Base-by-base conservation (phyloP, 37 sponge, comb jelly and placozoan genomes). In the Ephydatia muelleri region DNA sequence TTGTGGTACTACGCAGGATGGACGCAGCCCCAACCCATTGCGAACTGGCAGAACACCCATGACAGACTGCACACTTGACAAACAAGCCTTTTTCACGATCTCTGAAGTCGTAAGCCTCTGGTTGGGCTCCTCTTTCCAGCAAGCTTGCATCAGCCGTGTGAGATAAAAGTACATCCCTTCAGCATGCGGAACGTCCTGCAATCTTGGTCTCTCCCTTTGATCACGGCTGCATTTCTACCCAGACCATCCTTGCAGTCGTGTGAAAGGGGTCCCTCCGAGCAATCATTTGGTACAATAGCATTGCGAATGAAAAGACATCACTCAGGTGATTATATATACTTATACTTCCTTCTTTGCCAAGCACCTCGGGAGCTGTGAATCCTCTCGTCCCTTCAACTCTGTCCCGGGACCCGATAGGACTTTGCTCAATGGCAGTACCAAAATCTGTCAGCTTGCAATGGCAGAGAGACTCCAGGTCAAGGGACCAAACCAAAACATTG, bases 371-470 rank as follows among this genome's bases (percentile, higher is more conserved):
- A 16, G 90, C 90, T 38, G 40, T 70, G 82, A 89, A 92, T 0
- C 92, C 88, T 49, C 77, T 92, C 31, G 92, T 92, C 2, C 92
- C 92, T 79, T 85, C 49, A 28, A 92, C 38, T 13, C 92, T 57
- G 13, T 88, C 70, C 6, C 72, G 27, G 19, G 16, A 57, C 5
- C 92, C 92, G 2, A 82, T 65, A 30, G 92, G 88, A 29, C 80
- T 73, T 26, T 68, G 68, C 8, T n/a, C 11, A 33, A 85, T 70
- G 57, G 88, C 86, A 37, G 89, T 88, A 0, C 89, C 89, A 74
- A 88, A 92, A 48, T 92, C 92, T 35, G 88, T 77, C 29, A 92
- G 78, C 30, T 92, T 92, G 25, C 89, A 82, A 57, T 92, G 79
- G 73, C 87, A 73, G 19, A 76, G 86, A 28, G 81, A 49, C 1